Percentiles rank a stretch among this genome's conserved stretches.
Evolutionary conservation across 2,888 invertebrate species (phyloP).

Genomic region (Malachius bipustulatus): DNA sequence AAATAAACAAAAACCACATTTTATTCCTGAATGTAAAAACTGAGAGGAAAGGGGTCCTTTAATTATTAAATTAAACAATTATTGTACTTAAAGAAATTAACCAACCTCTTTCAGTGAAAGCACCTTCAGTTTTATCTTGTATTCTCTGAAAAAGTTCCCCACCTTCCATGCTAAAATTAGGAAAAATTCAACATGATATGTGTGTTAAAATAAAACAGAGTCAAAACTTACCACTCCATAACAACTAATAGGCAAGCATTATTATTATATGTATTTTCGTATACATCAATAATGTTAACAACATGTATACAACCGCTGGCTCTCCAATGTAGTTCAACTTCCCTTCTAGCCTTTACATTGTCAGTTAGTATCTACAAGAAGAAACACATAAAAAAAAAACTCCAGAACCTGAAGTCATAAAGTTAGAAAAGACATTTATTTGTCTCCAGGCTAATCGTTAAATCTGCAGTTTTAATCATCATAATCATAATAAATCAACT

Average conservation of each 20-base stretch:
- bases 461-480: no score
- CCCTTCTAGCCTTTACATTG: conserved; percentile 82
- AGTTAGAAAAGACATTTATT: no score
- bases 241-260: conserved; percentile 88
- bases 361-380: conserved; percentile 85
- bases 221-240: conserved; percentile 88
- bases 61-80: not conserved
- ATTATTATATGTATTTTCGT: conserved; percentile 90
- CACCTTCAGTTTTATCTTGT: conserved; percentile 86
- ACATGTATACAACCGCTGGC: conserved; percentile 86
- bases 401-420: no score
- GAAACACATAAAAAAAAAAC: no score
- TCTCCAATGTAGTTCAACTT: conserved; percentile 92
- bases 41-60: no score
- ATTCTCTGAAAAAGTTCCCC: conserved; percentile 96
- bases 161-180: conserved; percentile 74
- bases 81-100: conserved; percentile 8
- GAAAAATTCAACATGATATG: conserved; percentile 2
- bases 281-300: conserved; percentile 86
- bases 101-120: conserved; percentile 88
- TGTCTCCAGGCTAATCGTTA: no score
- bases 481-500: no score
- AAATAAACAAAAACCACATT: conserved; percentile 20
- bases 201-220: conserved; percentile 6
- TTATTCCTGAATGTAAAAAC: no score